These are phyloP conservation scores for Trogon melanurus DNA, from an alignment of 2,113 vertebrate species.

Conservation along the genomic window DNA sequence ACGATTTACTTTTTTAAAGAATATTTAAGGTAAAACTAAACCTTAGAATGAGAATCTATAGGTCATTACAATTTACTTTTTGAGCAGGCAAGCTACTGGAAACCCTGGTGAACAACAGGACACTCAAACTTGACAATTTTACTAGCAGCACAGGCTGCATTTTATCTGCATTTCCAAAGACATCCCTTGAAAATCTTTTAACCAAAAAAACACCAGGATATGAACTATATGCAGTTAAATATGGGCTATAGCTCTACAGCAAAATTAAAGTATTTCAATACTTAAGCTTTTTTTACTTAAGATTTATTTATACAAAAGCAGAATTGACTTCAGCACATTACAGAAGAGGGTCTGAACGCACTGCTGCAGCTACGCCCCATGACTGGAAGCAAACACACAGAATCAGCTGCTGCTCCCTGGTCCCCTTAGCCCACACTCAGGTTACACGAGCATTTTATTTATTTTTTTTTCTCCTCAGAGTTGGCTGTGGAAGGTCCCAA, in stretches of 20 bases:
- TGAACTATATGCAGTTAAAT: neutral
- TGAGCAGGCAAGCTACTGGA: neutral
- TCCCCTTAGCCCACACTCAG: neutral
- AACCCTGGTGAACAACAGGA: fast-evolving
- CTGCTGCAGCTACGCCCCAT: neutral
- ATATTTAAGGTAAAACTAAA: neutral
- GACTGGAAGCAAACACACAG: neutral
- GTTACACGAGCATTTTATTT: neutral
- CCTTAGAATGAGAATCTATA: neutral
- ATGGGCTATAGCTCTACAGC: fast-evolving
- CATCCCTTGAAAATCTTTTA: neutral
- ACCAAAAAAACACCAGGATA: neutral
- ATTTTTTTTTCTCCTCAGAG: neutral
- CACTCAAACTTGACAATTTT: neutral
- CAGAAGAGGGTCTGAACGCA: neutral
- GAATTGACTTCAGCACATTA: neutral
- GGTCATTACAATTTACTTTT: neutral
- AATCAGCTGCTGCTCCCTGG: neutral
- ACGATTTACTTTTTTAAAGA: neutral
- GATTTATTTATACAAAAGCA: neutral
- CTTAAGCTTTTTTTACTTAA: neutral
- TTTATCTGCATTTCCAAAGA: neutral
- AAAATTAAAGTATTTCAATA: neutral
- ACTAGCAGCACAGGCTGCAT: neutral
- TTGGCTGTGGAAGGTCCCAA: neutral